These are phyloP conservation scores for Plagiodera versicolora DNA, from an alignment of 2,888 invertebrate species.

Conservation along the genomic window DNA sequence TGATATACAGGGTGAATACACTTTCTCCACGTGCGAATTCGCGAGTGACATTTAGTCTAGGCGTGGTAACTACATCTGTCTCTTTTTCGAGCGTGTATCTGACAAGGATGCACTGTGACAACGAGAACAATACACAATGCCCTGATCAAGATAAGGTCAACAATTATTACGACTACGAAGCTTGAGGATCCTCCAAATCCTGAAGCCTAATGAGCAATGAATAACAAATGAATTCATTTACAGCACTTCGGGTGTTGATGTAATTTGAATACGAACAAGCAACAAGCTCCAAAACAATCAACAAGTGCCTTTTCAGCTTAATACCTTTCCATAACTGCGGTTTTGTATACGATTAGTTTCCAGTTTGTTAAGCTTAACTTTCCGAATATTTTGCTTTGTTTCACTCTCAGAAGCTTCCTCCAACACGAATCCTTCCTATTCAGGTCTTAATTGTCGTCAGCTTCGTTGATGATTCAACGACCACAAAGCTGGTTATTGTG, in stretches of 20 bases:
- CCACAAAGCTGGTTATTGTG: constrained; percentile 8
- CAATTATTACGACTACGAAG: too few relatives aligned
- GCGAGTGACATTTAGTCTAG: too few relatives aligned
- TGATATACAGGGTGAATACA: constrained; percentile 15
- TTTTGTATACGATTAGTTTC: constrained; percentile 49
- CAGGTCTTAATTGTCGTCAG: constrained; percentile 21
- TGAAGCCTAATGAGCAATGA: too few relatives aligned
- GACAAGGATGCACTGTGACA: too few relatives aligned
- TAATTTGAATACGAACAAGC: constrained; percentile 10
- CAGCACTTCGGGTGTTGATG: background rate
- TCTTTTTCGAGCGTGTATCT: too few relatives aligned
- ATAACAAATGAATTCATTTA: too few relatives aligned
- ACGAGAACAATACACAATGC: too few relatives aligned
- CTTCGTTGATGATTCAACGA: constrained; percentile 22
- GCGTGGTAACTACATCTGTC: too few relatives aligned
- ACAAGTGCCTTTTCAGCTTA: constrained; percentile 41
- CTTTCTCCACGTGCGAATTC: background rate
- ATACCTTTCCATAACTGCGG: constrained; percentile 46
- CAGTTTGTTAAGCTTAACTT: constrained; percentile 45
- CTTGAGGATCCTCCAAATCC: too few relatives aligned
- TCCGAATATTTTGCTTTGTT: constrained; percentile 46
- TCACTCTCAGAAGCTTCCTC: constrained; percentile 32
- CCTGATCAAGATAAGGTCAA: too few relatives aligned
- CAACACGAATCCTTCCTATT: constrained; percentile 26
- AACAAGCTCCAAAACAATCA: constrained; percentile 31